Evolutionary conservation across 2,888 invertebrate genomes (phyloP).

Genomic region (Dryobota labecula): DNA sequence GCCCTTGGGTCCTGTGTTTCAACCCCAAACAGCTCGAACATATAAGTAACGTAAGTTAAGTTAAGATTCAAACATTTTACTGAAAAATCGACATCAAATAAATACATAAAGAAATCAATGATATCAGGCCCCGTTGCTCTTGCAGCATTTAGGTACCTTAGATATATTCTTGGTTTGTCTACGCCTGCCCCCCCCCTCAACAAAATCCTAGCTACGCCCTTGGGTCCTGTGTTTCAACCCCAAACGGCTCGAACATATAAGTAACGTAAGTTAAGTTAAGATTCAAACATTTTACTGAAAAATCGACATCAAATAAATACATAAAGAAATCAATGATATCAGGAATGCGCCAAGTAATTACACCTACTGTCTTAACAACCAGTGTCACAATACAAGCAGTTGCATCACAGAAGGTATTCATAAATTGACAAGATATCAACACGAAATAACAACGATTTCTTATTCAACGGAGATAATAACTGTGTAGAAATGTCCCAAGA

Average conservation of each 20-base stretch:
- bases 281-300: background rate
- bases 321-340: slow-evolving; percentile 14
- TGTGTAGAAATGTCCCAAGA: slow-evolving; percentile 31
- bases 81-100: background rate
- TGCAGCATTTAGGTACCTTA: too few species aligned
- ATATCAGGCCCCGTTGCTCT: too few species aligned
- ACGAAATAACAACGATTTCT: slow-evolving; percentile 49
- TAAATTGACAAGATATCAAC: slow-evolving; percentile 42
- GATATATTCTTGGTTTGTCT: too few species aligned
- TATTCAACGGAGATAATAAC: slow-evolving; percentile 32
- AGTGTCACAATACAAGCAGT: slow-evolving; percentile 44
- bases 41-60: too few species aligned
- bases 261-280: too few species aligned
- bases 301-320: background rate
- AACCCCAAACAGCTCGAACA: too few species aligned
- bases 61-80: background rate
- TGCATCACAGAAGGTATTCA: slow-evolving; percentile 40
- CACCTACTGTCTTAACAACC: slow-evolving; percentile 6
- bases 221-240: too few species aligned
- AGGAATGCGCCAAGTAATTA: slow-evolving; percentile 33
- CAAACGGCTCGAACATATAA: too few species aligned
- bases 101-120: slow-evolving; percentile 15
- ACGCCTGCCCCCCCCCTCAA: too few species aligned
- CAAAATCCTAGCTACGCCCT: too few species aligned
- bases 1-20: too few species aligned